Conservation (phyloP, 2,797 vertebrate species). For the Lacerta bilineata region DNA sequence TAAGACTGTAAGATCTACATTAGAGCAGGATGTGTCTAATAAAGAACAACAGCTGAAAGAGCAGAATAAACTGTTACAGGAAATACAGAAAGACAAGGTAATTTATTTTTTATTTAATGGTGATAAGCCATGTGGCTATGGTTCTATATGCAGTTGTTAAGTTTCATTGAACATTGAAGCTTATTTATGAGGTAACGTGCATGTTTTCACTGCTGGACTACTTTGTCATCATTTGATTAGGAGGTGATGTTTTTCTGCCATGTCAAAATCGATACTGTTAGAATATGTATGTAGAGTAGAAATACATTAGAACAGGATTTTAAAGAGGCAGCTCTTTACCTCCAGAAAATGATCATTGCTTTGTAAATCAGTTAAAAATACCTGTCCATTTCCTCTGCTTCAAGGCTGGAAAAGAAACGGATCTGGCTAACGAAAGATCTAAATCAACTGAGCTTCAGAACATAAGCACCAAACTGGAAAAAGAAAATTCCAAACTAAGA, state of each 20-base stretch:
- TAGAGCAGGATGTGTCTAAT: slow-evolving; percentile 87
- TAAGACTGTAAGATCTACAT: slow-evolving; percentile 73
- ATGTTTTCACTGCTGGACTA: not conserved
- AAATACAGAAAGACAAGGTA: slow-evolving; percentile 90
- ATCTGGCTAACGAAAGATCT: slow-evolving; percentile 87
- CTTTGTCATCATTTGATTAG: not conserved
- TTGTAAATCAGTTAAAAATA: not conserved
- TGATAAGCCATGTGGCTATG: not conserved
- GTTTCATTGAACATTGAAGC: not conserved
- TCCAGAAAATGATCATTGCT: not conserved
- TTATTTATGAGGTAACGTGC: not conserved
- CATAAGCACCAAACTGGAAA: slow-evolving; percentile 85
- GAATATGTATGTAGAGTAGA: not conserved
- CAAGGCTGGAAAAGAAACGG: slow-evolving; percentile 87
- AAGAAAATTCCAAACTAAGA: slow-evolving; percentile 82
- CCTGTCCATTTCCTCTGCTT: slow-evolving; percentile 54
- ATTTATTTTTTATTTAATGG: slow-evolving; percentile 18
- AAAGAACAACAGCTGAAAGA: slow-evolving; percentile 85
- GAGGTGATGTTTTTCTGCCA: not conserved
- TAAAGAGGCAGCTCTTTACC: not conserved
- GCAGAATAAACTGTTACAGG: slow-evolving; percentile 83
- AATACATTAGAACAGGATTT: not conserved
- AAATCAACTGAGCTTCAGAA: slow-evolving; percentile 87
- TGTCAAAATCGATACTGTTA: not conserved
- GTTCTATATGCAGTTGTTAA: not conserved